Conservation (phyloP, 1,140 invertebrate genomes). For the Magallana gigas region DNA sequence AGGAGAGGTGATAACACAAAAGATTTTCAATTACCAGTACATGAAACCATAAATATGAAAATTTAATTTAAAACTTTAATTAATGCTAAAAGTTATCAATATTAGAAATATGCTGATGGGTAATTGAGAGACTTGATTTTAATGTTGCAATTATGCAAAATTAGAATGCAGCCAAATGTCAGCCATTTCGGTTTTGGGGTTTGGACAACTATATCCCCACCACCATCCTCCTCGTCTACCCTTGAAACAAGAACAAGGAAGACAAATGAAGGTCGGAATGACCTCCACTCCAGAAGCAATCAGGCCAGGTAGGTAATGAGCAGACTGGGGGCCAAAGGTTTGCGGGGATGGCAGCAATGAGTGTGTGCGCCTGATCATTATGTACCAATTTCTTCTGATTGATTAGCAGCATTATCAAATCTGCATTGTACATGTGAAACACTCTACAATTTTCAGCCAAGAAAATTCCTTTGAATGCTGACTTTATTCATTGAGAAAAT, state of each 20-base stretch:
- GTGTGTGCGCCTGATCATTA: constrained; percentile 20
- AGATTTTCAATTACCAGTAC: no score
- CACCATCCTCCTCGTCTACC: not conserved
- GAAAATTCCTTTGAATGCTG: constrained; percentile 41
- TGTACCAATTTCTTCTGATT: constrained; percentile 43
- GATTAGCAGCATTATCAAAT: constrained; percentile 33
- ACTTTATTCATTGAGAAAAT: constrained; percentile 38
- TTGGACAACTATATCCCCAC: not conserved
- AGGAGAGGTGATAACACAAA: no score
- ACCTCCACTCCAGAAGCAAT: constrained; percentile 20
- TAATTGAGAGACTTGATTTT: no score
- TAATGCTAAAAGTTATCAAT: no score
- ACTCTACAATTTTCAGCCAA: constrained; percentile 30
- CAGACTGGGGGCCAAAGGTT: not conserved
- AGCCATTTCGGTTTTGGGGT: not conserved
- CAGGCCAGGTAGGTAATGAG: constrained; percentile 17
- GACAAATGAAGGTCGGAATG: not conserved
- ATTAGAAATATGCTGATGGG: no score
- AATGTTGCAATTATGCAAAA: no score
- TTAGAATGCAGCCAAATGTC: no score
- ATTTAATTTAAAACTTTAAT: no score
- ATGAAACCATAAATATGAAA: no score
- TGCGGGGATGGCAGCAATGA: not conserved
- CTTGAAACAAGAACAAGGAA: not conserved
- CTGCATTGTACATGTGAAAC: not conserved